Evolutionary conservation across 2,888 invertebrate species (phyloP).

Genomic region (Macrosoma leucophasiata): DNA sequence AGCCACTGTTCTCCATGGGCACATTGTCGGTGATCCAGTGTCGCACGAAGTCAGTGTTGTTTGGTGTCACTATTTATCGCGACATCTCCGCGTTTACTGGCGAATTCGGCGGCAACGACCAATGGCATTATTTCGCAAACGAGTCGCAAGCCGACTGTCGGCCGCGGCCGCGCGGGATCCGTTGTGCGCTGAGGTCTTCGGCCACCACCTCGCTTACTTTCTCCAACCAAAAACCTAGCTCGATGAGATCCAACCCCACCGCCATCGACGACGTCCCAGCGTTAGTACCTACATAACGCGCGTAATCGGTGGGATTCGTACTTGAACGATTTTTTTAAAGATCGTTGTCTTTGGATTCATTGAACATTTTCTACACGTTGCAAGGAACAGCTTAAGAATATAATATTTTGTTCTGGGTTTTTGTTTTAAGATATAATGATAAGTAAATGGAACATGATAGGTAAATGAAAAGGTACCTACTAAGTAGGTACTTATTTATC

Average conservation of each 20-base stretch:
- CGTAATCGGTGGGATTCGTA: too few species aligned
- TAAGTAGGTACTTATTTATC: too few species aligned
- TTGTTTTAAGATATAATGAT: too few species aligned
- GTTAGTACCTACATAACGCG: too few species aligned
- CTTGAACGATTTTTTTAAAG: too few species aligned
- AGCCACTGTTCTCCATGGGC: conserved; percentile 66
- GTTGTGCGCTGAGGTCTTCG: conserved; percentile 53
- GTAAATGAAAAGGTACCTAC: too few species aligned
- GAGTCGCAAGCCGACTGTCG: conserved; percentile 62
- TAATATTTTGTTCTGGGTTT: too few species aligned
- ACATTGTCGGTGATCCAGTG: conserved; percentile 55
- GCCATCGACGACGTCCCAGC: conserved; percentile 15
- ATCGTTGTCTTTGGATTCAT: too few species aligned
- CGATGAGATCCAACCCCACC: conserved; percentile 33
- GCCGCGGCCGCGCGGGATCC: conserved; percentile 65
- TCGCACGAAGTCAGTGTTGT: conserved; percentile 31
- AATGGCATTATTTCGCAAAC: conserved; percentile 67
- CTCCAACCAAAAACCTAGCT: conserved; percentile 54
- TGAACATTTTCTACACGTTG: too few species aligned
- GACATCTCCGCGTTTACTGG: conserved; percentile 62
- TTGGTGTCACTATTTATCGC: conserved; percentile 57
- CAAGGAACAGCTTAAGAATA: too few species aligned
- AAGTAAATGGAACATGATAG: too few species aligned
- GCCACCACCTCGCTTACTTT: conserved; percentile 66
- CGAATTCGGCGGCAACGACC: conserved; percentile 52